Evolutionary conservation across 53 echinoderm and acorn worm species (phyloP).

Genomic region (Holothuria scabra): DNA sequence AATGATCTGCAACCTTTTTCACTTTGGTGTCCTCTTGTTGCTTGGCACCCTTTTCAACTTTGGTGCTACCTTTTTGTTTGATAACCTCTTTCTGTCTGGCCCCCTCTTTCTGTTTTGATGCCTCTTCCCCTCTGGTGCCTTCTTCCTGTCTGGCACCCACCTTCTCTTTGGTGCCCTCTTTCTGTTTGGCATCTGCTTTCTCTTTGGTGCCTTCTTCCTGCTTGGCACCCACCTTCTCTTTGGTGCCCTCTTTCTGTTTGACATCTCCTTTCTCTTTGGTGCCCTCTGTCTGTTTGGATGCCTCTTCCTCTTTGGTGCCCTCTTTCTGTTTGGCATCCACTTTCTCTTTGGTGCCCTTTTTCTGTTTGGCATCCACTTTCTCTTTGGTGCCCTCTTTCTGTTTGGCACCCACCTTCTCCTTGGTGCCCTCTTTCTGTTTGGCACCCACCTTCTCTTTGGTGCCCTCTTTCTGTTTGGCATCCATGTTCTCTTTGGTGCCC

Average conservation of each 20-base stretch:
- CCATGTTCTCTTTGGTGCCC: not conserved
- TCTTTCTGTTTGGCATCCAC: not conserved
- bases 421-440: not conserved
- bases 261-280: not conserved
- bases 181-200: not conserved
- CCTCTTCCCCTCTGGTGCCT: not conserved
- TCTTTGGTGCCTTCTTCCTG: not conserved
- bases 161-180: slow-evolving; percentile 1
- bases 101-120: not conserved
- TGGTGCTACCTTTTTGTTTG: not conserved
- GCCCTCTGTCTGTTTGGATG: not conserved
- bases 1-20: not conserved
- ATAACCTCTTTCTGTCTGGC: not conserved
- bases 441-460: not conserved
- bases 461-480: not conserved
- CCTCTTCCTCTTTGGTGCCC: not conserved
- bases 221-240: not conserved
- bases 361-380: not conserved
- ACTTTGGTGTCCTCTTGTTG: not conserved
- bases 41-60: not conserved
- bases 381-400: not conserved
- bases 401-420: not conserved
- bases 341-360: not conserved
- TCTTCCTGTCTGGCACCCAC: not conserved
- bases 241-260: not conserved